phyloP scores from a whole-genome alignment of 2,113 vertebrate genomes.

The Raja brachyura region DNA sequence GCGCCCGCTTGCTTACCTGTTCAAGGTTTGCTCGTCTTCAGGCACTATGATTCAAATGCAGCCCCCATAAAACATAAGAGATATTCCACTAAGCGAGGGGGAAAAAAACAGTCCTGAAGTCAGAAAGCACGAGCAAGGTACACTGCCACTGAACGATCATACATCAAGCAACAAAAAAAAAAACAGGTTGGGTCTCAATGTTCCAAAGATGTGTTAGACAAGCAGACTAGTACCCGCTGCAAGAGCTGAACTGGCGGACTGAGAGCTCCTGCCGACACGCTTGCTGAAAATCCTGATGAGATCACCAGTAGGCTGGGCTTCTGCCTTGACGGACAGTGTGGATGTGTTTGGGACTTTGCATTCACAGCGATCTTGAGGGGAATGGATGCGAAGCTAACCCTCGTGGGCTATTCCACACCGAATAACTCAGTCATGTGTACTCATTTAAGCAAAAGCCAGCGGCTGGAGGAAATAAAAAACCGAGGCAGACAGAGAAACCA shows the following conservation, averaged over 20 bases:
- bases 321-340: background rate
- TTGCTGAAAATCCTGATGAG: slow-evolving; percentile 15
- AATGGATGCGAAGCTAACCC: background rate
- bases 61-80: background rate
- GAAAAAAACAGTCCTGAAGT: background rate
- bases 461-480: background rate
- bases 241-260: slow-evolving; percentile 15
- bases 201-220: background rate
- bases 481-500: background rate
- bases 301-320: background rate
- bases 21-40: slow-evolving; percentile 17
- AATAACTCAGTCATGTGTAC: background rate
- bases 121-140: background rate
- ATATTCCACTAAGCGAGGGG: background rate
- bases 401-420: background rate
- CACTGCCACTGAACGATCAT: background rate
- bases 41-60: background rate
- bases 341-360: background rate
- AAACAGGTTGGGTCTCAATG: background rate
- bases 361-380: background rate
- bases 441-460: background rate
- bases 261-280: slow-evolving; percentile 3
- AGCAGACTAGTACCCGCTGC: background rate
- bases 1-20: slow-evolving; percentile 26
- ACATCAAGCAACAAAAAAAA: background rate